phyloP scores from a whole-genome alignment of 2,888 invertebrate species.

The Gasteruption jaculator region DNA sequence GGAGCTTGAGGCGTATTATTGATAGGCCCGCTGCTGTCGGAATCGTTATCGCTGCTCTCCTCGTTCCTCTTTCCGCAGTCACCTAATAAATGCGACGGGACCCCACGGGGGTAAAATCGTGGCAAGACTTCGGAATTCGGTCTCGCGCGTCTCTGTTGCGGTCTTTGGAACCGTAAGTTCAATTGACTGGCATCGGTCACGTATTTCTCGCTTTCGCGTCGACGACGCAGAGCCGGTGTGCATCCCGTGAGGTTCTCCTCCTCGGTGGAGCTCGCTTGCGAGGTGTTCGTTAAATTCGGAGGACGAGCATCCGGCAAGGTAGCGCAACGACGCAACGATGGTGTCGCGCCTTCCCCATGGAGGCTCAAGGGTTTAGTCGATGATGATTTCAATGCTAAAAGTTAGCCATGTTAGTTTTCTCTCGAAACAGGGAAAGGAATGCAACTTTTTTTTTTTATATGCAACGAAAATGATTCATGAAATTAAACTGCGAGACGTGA shows the following conservation, averaged over 20 bases:
- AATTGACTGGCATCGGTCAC: conserved; percentile 80
- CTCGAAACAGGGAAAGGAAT: conserved; percentile 23
- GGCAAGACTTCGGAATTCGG: conserved; percentile 41
- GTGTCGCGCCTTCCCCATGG: conserved; percentile 33
- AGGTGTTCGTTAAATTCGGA: conserved; percentile 37
- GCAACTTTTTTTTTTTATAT: too few relatives aligned
- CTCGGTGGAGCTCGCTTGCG: conserved; percentile 45
- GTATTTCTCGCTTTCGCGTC: conserved; percentile 77
- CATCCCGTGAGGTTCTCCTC: conserved; percentile 49
- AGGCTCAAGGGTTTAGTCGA: conserved; percentile 41
- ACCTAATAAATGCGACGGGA: conserved; percentile 45
- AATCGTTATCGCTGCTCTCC: conserved; percentile 48
- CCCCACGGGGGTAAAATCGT: conserved; percentile 41
- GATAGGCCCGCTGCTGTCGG: conserved; percentile 40
- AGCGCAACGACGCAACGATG: conserved; percentile 45
- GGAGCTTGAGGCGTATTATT: conserved; percentile 35
- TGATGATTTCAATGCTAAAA: conserved; percentile 46
- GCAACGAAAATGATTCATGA: too few relatives aligned
- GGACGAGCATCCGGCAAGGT: conserved; percentile 50
- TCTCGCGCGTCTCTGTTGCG: conserved; percentile 43
- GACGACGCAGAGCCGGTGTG: conserved; percentile 70
- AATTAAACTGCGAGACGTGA: too few relatives aligned
- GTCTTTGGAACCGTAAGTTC: conserved; percentile 74
- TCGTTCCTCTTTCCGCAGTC: conserved; percentile 41
- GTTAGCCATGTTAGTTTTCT: conserved; percentile 38